These are phyloP conservation scores for Lytechinus variegatus DNA, from an alignment of 35 echinoderm and acorn worm species.

Conservation along the genomic window DNA sequence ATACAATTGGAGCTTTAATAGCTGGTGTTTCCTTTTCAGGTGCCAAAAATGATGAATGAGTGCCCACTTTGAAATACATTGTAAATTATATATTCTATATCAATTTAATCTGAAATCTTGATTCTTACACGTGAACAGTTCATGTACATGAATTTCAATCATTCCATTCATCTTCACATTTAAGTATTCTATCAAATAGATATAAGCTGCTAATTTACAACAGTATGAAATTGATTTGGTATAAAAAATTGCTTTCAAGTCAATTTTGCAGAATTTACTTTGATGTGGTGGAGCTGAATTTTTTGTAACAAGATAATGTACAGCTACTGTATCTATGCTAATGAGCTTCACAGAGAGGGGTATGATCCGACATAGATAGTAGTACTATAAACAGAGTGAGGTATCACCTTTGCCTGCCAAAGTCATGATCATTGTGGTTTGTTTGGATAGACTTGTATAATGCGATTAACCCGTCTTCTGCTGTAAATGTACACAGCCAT, in stretches of 20 bases:
- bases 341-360: constrained; percentile 2
- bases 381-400: neutral
- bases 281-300: neutral
- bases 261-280: neutral
- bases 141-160: too few species aligned
- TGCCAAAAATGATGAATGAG: too few species aligned
- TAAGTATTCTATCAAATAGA: too few species aligned
- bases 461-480: neutral
- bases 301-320: neutral
- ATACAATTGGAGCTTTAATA: too few species aligned
- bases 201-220: too few species aligned
- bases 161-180: too few species aligned
- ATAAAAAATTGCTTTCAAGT: neutral
- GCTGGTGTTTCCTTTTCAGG: too few species aligned
- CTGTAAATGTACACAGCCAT: neutral
- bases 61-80: too few species aligned
- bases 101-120: too few species aligned
- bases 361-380: neutral
- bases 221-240: neutral
- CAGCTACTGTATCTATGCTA: neutral
- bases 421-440: constrained; percentile 19
- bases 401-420: neutral
- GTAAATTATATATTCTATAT: too few species aligned
- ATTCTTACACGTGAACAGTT: too few species aligned
- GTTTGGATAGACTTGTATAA: neutral